Conservation (phyloP, 2,113 vertebrate species). For the Oophaga pumilio region DNA sequence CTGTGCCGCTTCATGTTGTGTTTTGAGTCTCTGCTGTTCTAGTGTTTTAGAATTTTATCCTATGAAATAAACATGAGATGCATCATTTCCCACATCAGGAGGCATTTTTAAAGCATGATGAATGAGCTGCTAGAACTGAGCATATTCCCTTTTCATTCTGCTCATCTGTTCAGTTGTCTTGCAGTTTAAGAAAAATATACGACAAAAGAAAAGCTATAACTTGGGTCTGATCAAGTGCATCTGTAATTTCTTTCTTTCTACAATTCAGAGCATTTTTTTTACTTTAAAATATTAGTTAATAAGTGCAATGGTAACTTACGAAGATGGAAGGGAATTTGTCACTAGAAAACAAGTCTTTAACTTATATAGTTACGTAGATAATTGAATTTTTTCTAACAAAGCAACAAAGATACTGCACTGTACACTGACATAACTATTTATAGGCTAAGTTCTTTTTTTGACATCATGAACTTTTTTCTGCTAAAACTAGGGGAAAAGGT, state of each 20-base stretch:
- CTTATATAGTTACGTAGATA: too few species aligned
- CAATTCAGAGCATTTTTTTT: too few species aligned
- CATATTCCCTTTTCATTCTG: background rate
- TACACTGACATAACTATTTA: too few species aligned
- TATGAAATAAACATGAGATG: conserved; percentile 2
- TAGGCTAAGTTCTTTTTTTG: too few species aligned
- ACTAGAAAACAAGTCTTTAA: too few species aligned
- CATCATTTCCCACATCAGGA: conserved; percentile 7
- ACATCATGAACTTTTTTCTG: too few species aligned
- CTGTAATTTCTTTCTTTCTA: background rate
- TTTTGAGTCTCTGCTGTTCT: background rate
- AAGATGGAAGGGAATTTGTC: too few species aligned
- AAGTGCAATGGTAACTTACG: too few species aligned
- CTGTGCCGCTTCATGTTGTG: background rate
- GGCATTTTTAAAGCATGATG: conserved; percentile 11
- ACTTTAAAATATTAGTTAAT: too few species aligned
- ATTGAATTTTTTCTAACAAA: too few species aligned
- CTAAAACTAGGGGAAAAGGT: too few species aligned
- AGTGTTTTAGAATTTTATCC: background rate
- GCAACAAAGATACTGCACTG: too few species aligned
- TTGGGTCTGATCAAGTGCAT: background rate
- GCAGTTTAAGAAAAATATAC: background rate
- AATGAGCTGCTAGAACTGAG: background rate
- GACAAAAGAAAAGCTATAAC: background rate
- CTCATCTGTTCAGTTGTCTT: background rate